phyloP scores from a whole-genome alignment of 2,797 vertebrate species.

The Chaetophractus vellerosus region DNA sequence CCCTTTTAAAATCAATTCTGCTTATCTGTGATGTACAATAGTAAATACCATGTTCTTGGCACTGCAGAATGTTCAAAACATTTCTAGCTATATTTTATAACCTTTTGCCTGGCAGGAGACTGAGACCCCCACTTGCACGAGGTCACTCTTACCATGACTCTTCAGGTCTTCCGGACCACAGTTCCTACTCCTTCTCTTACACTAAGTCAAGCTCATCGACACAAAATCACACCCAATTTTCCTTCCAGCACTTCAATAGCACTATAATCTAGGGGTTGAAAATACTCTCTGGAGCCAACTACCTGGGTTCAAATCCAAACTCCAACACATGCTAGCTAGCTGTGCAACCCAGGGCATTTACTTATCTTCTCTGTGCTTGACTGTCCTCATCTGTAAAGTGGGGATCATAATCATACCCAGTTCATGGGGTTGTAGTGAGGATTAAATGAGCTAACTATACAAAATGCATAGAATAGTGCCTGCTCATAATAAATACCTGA shows the following conservation, averaged over 20 bases:
- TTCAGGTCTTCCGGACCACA: not conserved
- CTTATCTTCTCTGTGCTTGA: slow-evolving; percentile 11
- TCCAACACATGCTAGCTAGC: not conserved
- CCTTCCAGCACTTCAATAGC: slow-evolving; percentile 49
- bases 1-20: slow-evolving; percentile 5
- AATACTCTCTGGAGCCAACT: not conserved
- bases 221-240: slow-evolving; percentile 45
- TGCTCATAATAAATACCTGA: not conserved
- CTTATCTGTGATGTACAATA: not conserved
- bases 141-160: slow-evolving; percentile 33
- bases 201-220: slow-evolving; percentile 6
- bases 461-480: not conserved
- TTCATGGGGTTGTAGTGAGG: not conserved
- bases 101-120: slow-evolving; percentile 10
- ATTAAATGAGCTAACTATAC: not conserved
- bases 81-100: not conserved
- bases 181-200: slow-evolving; percentile 22
- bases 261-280: not conserved
- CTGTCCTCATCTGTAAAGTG: slow-evolving; percentile 13
- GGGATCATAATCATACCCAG: not conserved
- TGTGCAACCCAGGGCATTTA: not conserved
- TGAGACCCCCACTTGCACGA: not conserved
- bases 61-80: not conserved
- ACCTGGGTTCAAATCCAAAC: not conserved
- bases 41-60: not conserved